Base-by-base conservation (phyloP, 2,113 vertebrate genomes). In the Thinocorus orbignyianus region DNA sequence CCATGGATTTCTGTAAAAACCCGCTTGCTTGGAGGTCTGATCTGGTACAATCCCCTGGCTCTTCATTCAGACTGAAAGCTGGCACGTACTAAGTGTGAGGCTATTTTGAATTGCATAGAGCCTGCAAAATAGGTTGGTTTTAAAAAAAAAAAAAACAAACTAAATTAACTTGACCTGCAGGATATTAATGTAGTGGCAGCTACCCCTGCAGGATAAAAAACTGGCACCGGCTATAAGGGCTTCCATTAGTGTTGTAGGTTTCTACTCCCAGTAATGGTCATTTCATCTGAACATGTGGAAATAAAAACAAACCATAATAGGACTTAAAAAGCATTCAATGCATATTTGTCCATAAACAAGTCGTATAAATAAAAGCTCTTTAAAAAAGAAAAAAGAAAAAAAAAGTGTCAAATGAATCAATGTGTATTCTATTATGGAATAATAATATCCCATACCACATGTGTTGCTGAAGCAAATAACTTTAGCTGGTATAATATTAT, bases 281-380 rank as follows among this genome's bases (percentile, higher is more conserved):
- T 97, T 98, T 97, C 96, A 87, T 96, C 91, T 54, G 87, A 97
- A 97, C 97, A 98, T 96, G 96, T 98, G 98, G 97, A 97, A 98
- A 97, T 96, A 94, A 95, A 97, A 95, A 39, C 93, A 97, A 97
- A 93, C 78, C 95, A 86, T 97, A 96, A 96, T 89, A 96, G 95
- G 95, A 95, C 93, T 96, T 97, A 88, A 93, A 97, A 97, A 96
- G 96, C 77, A 97, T 97, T 97, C 95, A 95, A 81, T 88, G 76
- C 96, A 96, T 96, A 96, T 92, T 98, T 98, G 97, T 97, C 97
- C 96, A 92, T 97, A 98, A 98, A 98, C 96, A 95, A 96, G 22
- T 96, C 78, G 55, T 97, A 98, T 95, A 98, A 98, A 98, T 96
- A 98, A 97, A 93, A 95, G 83, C 30, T 86, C 92, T 94, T 46